Evolutionary conservation across 2,888 invertebrate species (phyloP), one percentile per base, ranked within the genome.

Genomic region (Drosophila nr. medialis): DNA sequence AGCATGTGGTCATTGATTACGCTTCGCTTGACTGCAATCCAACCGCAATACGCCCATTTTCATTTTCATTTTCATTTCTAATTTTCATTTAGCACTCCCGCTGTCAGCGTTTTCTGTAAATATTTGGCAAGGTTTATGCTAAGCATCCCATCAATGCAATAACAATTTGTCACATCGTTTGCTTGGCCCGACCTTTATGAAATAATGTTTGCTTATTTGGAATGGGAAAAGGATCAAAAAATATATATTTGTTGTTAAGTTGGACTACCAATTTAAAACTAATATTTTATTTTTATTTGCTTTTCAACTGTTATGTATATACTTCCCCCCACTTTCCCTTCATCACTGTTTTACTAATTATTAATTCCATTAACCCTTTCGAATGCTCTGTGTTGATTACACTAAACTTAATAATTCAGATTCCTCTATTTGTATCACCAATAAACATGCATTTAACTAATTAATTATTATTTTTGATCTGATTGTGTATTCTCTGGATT

Each of bases 101-200:
- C 49, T 55, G 67, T 78, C 70, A 79, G 79, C 70, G 24, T 49
- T 67, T 74, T 50, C 61, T 66, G 74, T 61, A 55, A 65, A 59
- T 53, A 62, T 76, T 65, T 51, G 29, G 62, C 32, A 21, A 51
- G 62, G 54, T 48, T 71, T 71, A 63, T 51, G 65, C 60, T 32
- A 18, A 32, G 15, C 30, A 40, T 10, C 50, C 60, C 24, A 24
- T 40, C 64, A 66, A 69, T 54, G 62, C 55, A 68, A 58, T 66
- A 48, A 53, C 68, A 78, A 69, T 72, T 75, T 69, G 60, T 66
- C 65, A 45, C 27, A 49, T 27, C 42, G 42, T 50, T 64, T n/a
- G 32, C 32, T 30, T 38, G 38, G 64, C 61, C 67, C 60, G 76
- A 76, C 70, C 70, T 73, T 67, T 66, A 15, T 24, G 7, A 15